phyloP scores from a whole-genome alignment of 2,888 invertebrate species.

The Heteromyza rotundicornis region DNA sequence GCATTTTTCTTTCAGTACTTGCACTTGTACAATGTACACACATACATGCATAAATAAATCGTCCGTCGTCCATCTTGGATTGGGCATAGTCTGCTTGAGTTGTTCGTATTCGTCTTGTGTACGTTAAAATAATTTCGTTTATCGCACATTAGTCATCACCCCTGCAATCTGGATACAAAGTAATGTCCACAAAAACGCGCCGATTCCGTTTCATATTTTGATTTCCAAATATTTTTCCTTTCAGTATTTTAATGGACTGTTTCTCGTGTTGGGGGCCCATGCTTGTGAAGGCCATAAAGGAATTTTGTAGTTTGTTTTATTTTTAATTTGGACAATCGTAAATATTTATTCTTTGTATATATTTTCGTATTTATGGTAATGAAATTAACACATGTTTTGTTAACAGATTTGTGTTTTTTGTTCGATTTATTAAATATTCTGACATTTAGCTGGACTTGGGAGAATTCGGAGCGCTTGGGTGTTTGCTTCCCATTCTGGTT shows the following conservation, averaged over 20 bases:
- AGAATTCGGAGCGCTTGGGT: too few species aligned
- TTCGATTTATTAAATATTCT: too few species aligned
- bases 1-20: background rate
- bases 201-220: conserved; percentile 38
- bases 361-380: conserved; percentile 37
- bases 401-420: conserved; percentile 31
- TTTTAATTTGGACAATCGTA: conserved; percentile 38
- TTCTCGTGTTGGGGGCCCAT: too few species aligned
- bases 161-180: background rate
- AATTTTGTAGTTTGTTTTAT: conserved; percentile 41
- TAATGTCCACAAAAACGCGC: background rate
- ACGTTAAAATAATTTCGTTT: conserved; percentile 6
- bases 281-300: too few species aligned
- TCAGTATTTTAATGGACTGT: background rate
- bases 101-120: background rate
- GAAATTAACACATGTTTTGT: conserved; percentile 47
- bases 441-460: background rate
- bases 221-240: conserved; percentile 1
- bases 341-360: conserved; percentile 37
- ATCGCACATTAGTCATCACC: conserved; percentile 11
- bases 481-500: too few species aligned
- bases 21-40: too few species aligned
- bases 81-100: background rate
- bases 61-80: conserved; percentile 3
- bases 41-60: too few species aligned